phyloP scores from a whole-genome alignment of 2,113 vertebrate genomes.

The Megaleporinus macrocephalus region DNA sequence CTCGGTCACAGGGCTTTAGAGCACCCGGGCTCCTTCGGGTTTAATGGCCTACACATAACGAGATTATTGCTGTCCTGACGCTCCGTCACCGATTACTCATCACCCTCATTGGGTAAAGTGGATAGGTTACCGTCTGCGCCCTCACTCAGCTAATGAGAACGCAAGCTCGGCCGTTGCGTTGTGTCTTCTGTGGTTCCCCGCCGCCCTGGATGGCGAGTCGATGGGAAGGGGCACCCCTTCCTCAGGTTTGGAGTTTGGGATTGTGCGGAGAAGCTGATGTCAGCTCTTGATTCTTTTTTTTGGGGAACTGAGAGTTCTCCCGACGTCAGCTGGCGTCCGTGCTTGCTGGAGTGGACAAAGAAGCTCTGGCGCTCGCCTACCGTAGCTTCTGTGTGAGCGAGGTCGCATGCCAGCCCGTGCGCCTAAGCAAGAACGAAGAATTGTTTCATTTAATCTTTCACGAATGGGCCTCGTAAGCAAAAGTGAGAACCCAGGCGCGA shows the following conservation, averaged over 20 bases:
- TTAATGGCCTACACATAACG: conserved; percentile 56
- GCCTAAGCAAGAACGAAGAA: too few species aligned
- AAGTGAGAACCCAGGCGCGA: too few species aligned
- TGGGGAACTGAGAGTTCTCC: conserved; percentile 19
- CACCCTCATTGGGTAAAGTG: conserved; percentile 18
- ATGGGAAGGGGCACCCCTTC: too few species aligned
- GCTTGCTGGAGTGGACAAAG: neutral
- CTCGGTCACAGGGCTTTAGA: conserved; percentile 40
- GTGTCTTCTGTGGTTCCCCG: neutral
- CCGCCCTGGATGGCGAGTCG: neutral
- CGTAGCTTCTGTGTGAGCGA: too few species aligned
- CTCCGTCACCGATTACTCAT: conserved; percentile 45
- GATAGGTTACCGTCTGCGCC: neutral
- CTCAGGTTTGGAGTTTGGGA: too few species aligned
- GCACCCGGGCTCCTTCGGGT: conserved; percentile 34
- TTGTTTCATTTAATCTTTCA: too few species aligned
- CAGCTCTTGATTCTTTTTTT: conserved; percentile 37
- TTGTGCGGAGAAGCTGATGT: conserved; percentile 31
- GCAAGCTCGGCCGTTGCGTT: neutral
- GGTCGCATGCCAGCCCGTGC: too few species aligned
- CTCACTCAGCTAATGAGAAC: conserved; percentile 8
- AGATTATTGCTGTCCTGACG: conserved; percentile 49
- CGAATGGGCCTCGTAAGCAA: too few species aligned
- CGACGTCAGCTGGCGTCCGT: neutral
- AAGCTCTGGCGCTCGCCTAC: neutral